Evolutionary conservation across 2,888 invertebrate genomes (phyloP), one percentile per base, ranked within the genome.

Genomic region (Congeria kusceri): DNA sequence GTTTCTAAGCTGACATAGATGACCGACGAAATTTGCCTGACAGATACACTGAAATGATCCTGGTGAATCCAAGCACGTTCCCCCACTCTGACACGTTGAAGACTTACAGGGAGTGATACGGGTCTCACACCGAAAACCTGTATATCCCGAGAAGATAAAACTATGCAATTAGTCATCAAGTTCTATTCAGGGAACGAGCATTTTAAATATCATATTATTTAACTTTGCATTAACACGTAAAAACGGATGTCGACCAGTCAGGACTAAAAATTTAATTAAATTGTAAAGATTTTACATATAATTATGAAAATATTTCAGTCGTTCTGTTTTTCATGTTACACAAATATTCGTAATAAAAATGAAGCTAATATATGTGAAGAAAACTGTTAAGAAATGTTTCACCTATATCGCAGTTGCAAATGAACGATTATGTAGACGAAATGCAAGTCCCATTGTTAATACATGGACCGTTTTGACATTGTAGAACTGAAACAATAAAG

Each of bases 401-500:
- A 65, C 65, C 56, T n/a, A 4, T 7, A 0, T 39, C 29, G 53
- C 65, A 65, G 0, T 47, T 11, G 44, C 65, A 65, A 1, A 15
- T 15, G 49, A 53, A 53, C n/a, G 53, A 20, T 18, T 3, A 23
- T 7, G 3, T 28, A 0, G 9, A n/a, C 1, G 23, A 20, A 13
- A 68, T 47, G 65, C 83, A 84, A 0, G 78, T 76, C 29, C 76
- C 80, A 58, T 80, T 80, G 62, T 83, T 75, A 20, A 70, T 66
- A 47, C 83, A 84, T 1, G 82, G 84, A 23, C 71, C 78, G 44
- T 78, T 76, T n/a, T 66, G 44, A 63, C 84, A 85, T 13, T 69
- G 72, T 9, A 78, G 59, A 3, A 23, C 82, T 85, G 65, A 9
- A 74, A 79, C n/a, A 39, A 62, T 44, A 18, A 2, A 0, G 3